Evolutionary conservation across 2,113 vertebrate species (phyloP), one percentile per base, ranked within the genome.

Genomic region (Trogon surrucura): DNA sequence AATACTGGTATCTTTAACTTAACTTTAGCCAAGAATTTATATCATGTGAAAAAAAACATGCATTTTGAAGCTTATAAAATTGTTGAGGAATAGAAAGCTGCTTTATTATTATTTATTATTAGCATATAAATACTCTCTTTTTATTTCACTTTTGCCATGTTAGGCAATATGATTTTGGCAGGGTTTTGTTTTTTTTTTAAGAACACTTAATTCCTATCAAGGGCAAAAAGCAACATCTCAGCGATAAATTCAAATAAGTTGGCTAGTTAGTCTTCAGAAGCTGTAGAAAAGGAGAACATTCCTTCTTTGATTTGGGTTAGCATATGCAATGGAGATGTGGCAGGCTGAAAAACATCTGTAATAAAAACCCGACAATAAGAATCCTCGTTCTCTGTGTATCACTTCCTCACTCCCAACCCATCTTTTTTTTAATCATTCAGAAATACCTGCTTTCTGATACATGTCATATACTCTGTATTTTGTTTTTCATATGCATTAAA

Each of bases 311-410:
- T 69, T 72, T 89, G 45, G 9, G 10, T 75, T 94, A 47, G 17
- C 32, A 13, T 13, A 32, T 23, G n/a, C 41, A 77, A 1, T 67
- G 47, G 66, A 80, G 36, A 51, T 36, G 17, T 18, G 77, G 18
- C 13, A 61, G 41, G 23, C 53, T 93, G 41, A 45, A 78, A 90
- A 86, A 47, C 13, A 29, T 7, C 36, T 80, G 25, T 61, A 38
- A 27, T 65, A 72, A 77, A 80, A 81, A 19, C 16, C 2, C 7
- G 6, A 57, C 30, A 77, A 21, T 60, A 71, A 83, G 47, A 41
- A n/a, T 47, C 16, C 8, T 56, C 2, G 0, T 3, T 79, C 23
- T 83, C 41, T 66, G 5, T 21, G 13, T 81, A 20, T 60, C 0
- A 0, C 36, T 81, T 91, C 51, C n/a, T 21, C 17, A 15, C 10